Base-by-base conservation (phyloP, 1,140 invertebrate genomes). In the Drosophila erecta region DNA sequence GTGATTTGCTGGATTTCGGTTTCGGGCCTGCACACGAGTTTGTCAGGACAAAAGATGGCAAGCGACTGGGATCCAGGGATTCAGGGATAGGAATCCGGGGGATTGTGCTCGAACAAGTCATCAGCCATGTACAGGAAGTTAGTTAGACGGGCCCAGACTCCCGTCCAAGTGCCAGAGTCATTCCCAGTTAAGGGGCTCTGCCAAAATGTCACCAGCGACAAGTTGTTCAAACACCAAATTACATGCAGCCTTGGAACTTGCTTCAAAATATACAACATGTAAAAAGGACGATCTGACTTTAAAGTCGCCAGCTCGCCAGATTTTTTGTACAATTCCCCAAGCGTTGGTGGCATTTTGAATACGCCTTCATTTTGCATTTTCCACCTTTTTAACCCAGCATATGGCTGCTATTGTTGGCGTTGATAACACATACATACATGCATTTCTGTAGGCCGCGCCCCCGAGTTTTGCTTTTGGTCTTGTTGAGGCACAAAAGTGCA, bases 71-170 rank as follows among this genome's bases (percentile, higher is more conserved):
- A 71, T 22, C 8, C n/a, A 15, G 38, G 47, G 5, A 40, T 40
- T 11, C 37, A 50, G 17, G 33, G 46, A 15, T 3, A 2, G 51
- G 33, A 7, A 30, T 20, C 27, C 40, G 11, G 59, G 30, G 51
- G 12, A 37, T 17, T 10, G n/a, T 53, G 53, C 75, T 61, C 78
- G 80, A 87, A 86, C 83, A 87, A 87, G 83, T 86, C 83, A 86
- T 86, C 83, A 79, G 70, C 65, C 83, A 87, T 86, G 83, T 86
- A 79, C 79, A 87, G 83, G 83, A 86, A 86, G 83, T 87, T 83
- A 83, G 83, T 87, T 86, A 86, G 83, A 70, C 84, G 83, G 44
- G 44, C 70, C 70, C 58, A 49, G 66, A 56, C 61, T 74, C 61
- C 60, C 55, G 65, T 44, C 55, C 54, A n/a, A 56, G 46, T 15